phyloP scores from a whole-genome alignment of 1,140 invertebrate genomes.

The Drosophila pseudoobscura region DNA sequence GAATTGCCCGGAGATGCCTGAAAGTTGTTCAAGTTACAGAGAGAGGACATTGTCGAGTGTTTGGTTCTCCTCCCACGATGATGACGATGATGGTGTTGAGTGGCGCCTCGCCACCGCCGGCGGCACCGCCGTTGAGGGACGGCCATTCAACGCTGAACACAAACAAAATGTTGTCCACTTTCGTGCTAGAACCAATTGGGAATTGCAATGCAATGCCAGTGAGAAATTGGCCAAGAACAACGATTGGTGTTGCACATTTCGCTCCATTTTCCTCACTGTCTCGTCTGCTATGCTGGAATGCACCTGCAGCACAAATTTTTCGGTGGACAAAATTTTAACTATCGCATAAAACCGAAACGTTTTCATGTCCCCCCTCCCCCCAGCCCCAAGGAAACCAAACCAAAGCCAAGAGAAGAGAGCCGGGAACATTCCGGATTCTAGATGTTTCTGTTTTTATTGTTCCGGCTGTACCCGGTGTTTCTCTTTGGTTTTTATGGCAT shows the following conservation, averaged over 20 bases:
- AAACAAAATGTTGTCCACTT: slow-evolving; percentile 21
- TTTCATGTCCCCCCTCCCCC: slow-evolving; percentile 30
- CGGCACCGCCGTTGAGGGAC: neutral
- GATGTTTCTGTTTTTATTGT: slow-evolving; percentile 44
- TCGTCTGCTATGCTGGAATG: neutral
- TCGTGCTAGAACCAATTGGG: slow-evolving; percentile 7
- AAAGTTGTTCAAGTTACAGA: slow-evolving; percentile 39
- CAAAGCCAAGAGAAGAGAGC: too few relatives aligned
- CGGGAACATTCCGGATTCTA: neutral
- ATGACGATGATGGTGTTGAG: too few relatives aligned
- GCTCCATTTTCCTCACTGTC: slow-evolving; percentile 4
- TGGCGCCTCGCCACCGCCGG: neutral
- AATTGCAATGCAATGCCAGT: slow-evolving; percentile 18
- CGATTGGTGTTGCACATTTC: too few relatives aligned
- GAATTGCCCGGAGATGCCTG: slow-evolving; percentile 34
- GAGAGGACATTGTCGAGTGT: slow-evolving; percentile 28
- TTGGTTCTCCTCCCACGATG: too few relatives aligned
- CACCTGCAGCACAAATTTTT: slow-evolving; percentile 64
- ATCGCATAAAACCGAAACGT: slow-evolving; percentile 53
- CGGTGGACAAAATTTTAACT: slow-evolving; percentile 62
- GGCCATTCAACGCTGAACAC: slow-evolving; percentile 9
- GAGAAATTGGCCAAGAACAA: neutral
- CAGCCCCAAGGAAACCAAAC: slow-evolving; percentile 2
- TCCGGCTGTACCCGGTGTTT: slow-evolving; percentile 35
- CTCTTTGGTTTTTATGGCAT: slow-evolving; percentile 64